Conservation (phyloP, 2,888 invertebrate genomes). For the Trisateles emortualis region DNA sequence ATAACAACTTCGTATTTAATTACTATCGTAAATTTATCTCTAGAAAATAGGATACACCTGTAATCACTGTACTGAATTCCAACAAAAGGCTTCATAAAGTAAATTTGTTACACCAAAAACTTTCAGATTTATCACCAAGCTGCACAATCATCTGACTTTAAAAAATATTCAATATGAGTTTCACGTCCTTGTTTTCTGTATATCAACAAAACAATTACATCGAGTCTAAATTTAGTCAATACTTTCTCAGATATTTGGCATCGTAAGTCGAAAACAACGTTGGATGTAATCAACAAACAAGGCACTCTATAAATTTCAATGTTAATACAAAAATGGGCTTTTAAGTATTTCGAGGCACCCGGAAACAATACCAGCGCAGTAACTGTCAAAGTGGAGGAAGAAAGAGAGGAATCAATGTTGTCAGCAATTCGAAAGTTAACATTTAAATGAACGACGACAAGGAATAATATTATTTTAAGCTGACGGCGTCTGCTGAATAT, state of each 20-base stretch:
- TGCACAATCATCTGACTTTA: neutral
- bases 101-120: slow-evolving; percentile 10
- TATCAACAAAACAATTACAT: slow-evolving; percentile 43
- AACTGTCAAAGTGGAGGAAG: slow-evolving; percentile 9
- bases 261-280: slow-evolving; percentile 55
- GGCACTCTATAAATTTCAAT: slow-evolving; percentile 28
- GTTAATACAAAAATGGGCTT: neutral
- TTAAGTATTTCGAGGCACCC: neutral
- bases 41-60: slow-evolving; percentile 58
- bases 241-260: slow-evolving; percentile 67
- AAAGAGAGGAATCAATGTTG: slow-evolving; percentile 4
- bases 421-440: slow-evolving; percentile 4
- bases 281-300: slow-evolving; percentile 45
- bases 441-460: slow-evolving; percentile 11
- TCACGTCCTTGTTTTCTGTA: slow-evolving; percentile 52
- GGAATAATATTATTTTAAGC: neutral
- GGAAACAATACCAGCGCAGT: neutral
- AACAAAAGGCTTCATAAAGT: slow-evolving; percentile 35
- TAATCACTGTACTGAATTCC: slow-evolving; percentile 53
- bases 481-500: neutral
- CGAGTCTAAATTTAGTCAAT: slow-evolving; percentile 63
- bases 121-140: neutral
- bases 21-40: slow-evolving; percentile 15
- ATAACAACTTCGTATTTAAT: slow-evolving; percentile 24
- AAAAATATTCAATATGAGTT: slow-evolving; percentile 19